phyloP scores from a whole-genome alignment of 2,888 invertebrate species.

The Chrysolina haemoptera region DNA sequence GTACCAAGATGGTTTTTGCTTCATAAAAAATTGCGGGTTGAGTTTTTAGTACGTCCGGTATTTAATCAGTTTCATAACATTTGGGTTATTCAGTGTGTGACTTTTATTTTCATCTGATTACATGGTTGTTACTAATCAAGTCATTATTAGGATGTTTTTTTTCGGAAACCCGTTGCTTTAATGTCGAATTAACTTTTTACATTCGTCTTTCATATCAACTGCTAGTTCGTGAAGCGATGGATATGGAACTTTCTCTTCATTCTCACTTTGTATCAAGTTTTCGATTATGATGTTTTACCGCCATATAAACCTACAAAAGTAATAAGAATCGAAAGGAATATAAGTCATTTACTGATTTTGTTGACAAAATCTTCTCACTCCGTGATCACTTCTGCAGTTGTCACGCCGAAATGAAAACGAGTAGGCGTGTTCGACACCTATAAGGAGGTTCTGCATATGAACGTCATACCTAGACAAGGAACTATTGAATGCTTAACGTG shows the following conservation, averaged over 20 bases:
- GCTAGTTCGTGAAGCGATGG: neutral
- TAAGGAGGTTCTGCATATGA: no score
- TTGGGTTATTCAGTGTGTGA: conserved; percentile 40
- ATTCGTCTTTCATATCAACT: neutral
- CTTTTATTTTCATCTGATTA: conserved; percentile 49
- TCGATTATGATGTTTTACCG: neutral
- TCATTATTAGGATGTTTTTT: conserved; percentile 52
- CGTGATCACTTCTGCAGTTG: no score
- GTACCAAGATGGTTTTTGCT: conserved; percentile 27
- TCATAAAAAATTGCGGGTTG: conserved; percentile 47
- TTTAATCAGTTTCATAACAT: conserved; percentile 54
- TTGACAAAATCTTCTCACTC: no score
- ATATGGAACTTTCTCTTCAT: neutral
- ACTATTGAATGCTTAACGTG: no score
- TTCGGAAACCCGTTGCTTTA: neutral
- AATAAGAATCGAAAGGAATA: neutral
- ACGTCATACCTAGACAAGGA: no score
- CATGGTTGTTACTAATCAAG: conserved; percentile 56
- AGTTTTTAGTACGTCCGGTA: conserved; percentile 56
- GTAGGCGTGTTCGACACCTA: no score
- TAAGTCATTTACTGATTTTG: no score
- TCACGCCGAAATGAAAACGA: no score
- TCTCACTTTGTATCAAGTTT: neutral
- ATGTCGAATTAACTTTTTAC: neutral
- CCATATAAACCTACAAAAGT: neutral